Evolutionary conservation across 64 coral and sea anemone species (phyloP), one percentile per base, ranked within the genome.

Genomic region (Trachythela sp.): DNA sequence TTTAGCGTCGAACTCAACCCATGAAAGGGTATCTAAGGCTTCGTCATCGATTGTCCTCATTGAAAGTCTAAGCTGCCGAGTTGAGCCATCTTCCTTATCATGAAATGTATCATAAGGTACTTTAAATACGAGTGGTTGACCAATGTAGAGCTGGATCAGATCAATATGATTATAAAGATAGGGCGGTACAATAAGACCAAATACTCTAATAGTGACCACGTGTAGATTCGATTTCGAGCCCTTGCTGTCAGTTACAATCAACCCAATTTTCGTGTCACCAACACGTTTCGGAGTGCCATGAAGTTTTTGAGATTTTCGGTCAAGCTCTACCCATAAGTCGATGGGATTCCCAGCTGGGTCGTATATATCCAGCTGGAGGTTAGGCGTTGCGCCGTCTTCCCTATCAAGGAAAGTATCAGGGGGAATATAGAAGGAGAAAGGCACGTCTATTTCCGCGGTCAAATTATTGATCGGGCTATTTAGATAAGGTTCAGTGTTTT

Each of bases 81-180:
- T 80, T 17, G 31, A 17, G 15, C 75, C 75, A 80, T 80, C 75
- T 80, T 80, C 75, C 33, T 10, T 37, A 36, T 80, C 75, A 38
- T 80, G 75, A 80, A 80, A 80, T 80, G 75, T 80, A 39, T 80
- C 75, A 38, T 80, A 38, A 3, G 75, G 75, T 22, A 80, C 75
- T 37, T 10, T 35, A 80, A 80, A 80, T 10, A 38, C 37, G 15
- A 80, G 8, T 6, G 75, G 75, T 80, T 80, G 31, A 39, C 75
- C 75, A 39, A 36, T 8, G 37, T 39, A 39, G 15, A 80, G 75
- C 37, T 0, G 0, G 33, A 80, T 80, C 33, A 80, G 30, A 22
- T 80, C 75, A 80, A 80, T 80, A 30, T 35, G 75, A 8, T 80
- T 80, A 80, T 37, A 37, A 80, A 80, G 75, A 35, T 80, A 37